These are phyloP conservation scores for Python bivittatus DNA, from an alignment of 2,113 vertebrate genomes.

Conservation along the genomic window DNA sequence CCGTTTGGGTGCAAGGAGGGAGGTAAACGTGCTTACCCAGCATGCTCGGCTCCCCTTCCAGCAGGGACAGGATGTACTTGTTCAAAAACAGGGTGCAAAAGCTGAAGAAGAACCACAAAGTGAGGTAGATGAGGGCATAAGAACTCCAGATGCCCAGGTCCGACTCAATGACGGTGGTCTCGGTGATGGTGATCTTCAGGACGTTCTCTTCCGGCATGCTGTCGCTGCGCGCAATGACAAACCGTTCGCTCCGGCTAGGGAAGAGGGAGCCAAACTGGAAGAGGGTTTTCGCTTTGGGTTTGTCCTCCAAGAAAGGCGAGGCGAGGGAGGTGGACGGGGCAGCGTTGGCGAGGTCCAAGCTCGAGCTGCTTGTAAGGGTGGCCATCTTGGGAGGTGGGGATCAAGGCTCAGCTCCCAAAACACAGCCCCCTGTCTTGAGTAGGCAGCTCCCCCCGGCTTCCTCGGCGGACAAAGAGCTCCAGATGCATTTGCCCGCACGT, in stretches of 20 bases:
- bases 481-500: not conserved
- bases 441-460: slow-evolving; percentile 11
- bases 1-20: not conserved
- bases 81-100: slow-evolving; percentile 98
- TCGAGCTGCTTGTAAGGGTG: not conserved
- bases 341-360: not conserved
- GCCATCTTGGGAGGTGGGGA: slow-evolving; percentile 63
- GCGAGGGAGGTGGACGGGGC: not conserved
- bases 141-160: slow-evolving; percentile 87
- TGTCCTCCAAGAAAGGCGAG: slow-evolving; percentile 44
- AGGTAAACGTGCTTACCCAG: slow-evolving; percentile 75
- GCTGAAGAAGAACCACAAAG: slow-evolving; percentile 95
- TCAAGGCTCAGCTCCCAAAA: not conserved
- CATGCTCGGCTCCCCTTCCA: slow-evolving; percentile 94
- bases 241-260: slow-evolving; percentile 75
- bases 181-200: slow-evolving; percentile 90
- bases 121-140: slow-evolving; percentile 83
- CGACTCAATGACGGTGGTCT: slow-evolving; percentile 90
- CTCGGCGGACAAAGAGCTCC: not conserved
- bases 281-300: slow-evolving; percentile 46
- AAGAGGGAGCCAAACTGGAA: slow-evolving; percentile 73
- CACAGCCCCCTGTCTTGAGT: not conserved
- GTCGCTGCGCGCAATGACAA: slow-evolving; percentile 80
- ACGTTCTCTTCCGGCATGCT: slow-evolving; percentile 82
- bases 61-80: slow-evolving; percentile 92